Evolutionary conservation across 2,797 vertebrate species (phyloP).

Genomic region (Megalops cyprinoides): DNA sequence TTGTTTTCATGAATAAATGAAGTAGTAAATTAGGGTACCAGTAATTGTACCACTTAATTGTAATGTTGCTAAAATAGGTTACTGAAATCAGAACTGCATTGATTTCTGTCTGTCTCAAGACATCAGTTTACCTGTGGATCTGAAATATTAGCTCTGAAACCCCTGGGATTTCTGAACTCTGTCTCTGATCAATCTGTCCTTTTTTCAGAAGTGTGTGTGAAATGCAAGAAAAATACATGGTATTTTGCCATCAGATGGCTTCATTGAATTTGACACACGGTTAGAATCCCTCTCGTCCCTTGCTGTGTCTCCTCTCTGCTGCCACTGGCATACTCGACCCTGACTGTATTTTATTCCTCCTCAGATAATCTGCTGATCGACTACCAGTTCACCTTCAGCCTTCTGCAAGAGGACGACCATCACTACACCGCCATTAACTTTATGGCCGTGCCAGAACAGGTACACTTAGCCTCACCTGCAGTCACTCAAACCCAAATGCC

Average conservation of each 20-base stretch:
- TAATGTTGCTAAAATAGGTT: neutral
- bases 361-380: conserved; percentile 97
- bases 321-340: neutral
- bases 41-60: too few relatives aligned
- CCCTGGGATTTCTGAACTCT: neutral
- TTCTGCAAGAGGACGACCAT: conserved; percentile 96
- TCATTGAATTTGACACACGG: too few relatives aligned
- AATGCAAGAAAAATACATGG: too few relatives aligned
- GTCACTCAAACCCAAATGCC: neutral
- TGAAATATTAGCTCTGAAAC: neutral
- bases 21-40: too few relatives aligned
- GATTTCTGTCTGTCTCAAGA: too few relatives aligned
- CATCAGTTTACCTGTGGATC: too few relatives aligned
- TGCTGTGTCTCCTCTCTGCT: neutral
- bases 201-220: too few relatives aligned
- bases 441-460: conserved; percentile 85
- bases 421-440: conserved; percentile 99
- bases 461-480: neutral
- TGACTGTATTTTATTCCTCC: neutral
- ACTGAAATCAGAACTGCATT: too few relatives aligned
- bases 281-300: too few relatives aligned
- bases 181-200: too few relatives aligned
- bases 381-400: conserved; percentile 99
- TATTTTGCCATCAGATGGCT: too few relatives aligned
- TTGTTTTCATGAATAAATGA: too few relatives aligned